Percentiles rank a stretch among this genome's conserved stretches.
phyloP scores from a whole-genome alignment of 2,113 vertebrate species.

The Hippocampus mohnikei region DNA sequence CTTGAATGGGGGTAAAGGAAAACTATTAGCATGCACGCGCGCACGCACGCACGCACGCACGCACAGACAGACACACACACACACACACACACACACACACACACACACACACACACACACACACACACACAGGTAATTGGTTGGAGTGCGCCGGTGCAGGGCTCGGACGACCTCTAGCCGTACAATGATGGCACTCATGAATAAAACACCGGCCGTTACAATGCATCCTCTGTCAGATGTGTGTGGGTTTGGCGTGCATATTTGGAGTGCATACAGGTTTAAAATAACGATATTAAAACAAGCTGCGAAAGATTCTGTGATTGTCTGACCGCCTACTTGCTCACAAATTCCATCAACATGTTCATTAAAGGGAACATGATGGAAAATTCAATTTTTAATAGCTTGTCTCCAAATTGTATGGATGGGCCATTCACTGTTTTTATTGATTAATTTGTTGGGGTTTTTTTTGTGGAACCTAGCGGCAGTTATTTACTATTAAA shows the following conservation, averaged over 20 bases:
- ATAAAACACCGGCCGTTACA: background rate
- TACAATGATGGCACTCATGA: background rate
- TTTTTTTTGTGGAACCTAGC: no score
- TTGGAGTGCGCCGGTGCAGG: background rate
- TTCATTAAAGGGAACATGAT: background rate
- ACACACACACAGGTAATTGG: background rate
- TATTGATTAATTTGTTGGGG: background rate
- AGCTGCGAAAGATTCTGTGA: background rate
- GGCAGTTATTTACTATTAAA: no score
- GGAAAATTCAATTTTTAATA: background rate
- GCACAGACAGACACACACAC: background rate
- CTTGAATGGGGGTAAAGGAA: slow-evolving; percentile 1
- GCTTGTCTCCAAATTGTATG: background rate
- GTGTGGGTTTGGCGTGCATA: no score
- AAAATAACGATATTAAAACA: background rate
- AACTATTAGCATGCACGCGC: background rate
- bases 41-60: background rate
- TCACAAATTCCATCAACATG: background rate
- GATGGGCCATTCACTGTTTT: no score
- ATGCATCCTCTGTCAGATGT: background rate
- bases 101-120: background rate
- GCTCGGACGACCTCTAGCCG: background rate
- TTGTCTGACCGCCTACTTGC: no score
- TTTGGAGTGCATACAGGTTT: background rate
- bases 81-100: background rate